These are phyloP conservation scores for Glyphotaelius pellucidus DNA, from an alignment of 2,888 invertebrate genomes.

Conservation along the genomic window DNA sequence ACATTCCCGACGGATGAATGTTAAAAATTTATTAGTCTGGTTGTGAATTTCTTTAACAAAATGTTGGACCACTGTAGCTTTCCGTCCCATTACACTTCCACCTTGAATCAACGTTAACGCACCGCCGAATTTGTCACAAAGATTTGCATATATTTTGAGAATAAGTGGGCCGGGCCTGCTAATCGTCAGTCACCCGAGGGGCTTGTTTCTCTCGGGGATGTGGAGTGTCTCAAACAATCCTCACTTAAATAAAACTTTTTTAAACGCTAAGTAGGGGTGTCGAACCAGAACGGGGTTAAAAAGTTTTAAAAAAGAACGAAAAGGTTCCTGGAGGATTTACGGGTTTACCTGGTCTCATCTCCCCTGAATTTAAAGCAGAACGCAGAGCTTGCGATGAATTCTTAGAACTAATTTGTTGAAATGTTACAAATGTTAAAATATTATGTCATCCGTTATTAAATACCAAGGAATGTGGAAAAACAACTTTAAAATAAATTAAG, in stretches of 20 bases:
- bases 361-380: background rate
- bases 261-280: slow-evolving; percentile 1
- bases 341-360: background rate
- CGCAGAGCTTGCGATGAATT: background rate
- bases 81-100: slow-evolving; percentile 47
- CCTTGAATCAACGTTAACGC: slow-evolving; percentile 21
- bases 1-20: background rate
- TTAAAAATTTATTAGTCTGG: background rate
- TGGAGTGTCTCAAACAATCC: slow-evolving; percentile 11
- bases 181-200: background rate
- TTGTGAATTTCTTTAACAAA: background rate
- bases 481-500: too few relatives aligned
- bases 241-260: slow-evolving; percentile 12
- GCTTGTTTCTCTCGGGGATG: background rate
- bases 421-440: too few relatives aligned
- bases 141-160: slow-evolving; percentile 38
- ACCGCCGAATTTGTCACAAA: slow-evolving; percentile 26
- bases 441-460: too few relatives aligned
- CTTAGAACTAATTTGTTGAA: too few relatives aligned
- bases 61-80: background rate
- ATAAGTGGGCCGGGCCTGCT: slow-evolving; percentile 7
- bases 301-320: background rate
- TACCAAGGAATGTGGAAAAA: too few relatives aligned
- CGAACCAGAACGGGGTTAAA: background rate
- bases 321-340: background rate